phyloP scores from a whole-genome alignment of 2,797 vertebrate species.

The Pipistrellus pipistrellus region DNA sequence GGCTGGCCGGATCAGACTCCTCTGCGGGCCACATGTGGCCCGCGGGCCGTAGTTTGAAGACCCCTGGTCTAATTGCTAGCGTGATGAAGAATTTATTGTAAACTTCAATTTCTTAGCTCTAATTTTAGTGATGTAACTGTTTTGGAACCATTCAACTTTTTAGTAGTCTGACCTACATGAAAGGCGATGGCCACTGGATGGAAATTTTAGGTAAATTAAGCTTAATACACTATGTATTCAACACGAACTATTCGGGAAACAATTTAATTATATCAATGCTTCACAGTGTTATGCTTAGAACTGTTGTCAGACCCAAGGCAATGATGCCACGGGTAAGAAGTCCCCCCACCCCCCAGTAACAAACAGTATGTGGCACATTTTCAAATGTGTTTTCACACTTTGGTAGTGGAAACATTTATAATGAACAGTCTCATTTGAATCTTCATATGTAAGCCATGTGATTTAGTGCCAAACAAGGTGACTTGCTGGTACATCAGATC shows the following conservation, averaged over 20 bases:
- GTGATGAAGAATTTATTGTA: slow-evolving; percentile 46
- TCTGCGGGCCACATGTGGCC: too few species aligned
- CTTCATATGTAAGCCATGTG: slow-evolving; percentile 76
- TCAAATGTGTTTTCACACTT: slow-evolving; percentile 84
- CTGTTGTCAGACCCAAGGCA: slow-evolving; percentile 25
- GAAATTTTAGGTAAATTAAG: slow-evolving; percentile 53
- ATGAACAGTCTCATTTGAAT: slow-evolving; percentile 76
- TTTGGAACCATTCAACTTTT: slow-evolving; percentile 58
- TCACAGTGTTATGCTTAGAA: slow-evolving; percentile 49
- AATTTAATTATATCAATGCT: slow-evolving; percentile 42
- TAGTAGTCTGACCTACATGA: slow-evolving; percentile 28
- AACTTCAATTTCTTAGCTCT: neutral
- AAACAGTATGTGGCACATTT: slow-evolving; percentile 81
- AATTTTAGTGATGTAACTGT: slow-evolving; percentile 34
- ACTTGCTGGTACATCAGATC: neutral
- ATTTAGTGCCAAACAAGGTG: slow-evolving; percentile 77
- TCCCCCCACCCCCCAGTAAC: slow-evolving; percentile 31
- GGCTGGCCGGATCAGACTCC: too few species aligned
- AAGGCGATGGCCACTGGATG: neutral
- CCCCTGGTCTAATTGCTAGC: neutral
- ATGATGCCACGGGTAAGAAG: slow-evolving; percentile 3
- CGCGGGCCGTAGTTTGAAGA: too few species aligned
- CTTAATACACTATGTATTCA: neutral
- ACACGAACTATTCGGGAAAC: neutral
- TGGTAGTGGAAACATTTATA: slow-evolving; percentile 70